Evolutionary conservation across 2,797 vertebrate genomes (phyloP), one percentile per base, ranked within the genome.

Genomic region (Paedocypris micromegethes): DNA sequence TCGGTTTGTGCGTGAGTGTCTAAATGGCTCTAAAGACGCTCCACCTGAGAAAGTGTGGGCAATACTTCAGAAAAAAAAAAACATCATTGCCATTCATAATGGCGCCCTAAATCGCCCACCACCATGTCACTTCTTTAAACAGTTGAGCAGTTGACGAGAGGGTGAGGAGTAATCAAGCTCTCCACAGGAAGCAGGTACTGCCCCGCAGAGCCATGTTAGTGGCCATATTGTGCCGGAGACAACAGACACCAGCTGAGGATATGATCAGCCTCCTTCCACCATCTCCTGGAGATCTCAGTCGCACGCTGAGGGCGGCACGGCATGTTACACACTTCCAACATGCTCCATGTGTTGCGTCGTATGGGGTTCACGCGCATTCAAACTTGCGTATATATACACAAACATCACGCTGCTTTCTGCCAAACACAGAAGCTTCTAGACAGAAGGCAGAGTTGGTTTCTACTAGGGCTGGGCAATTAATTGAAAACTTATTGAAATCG

Each of bases 141-240:
- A 62, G 64, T 49, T 61, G 58, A 71, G 63, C 47, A 51, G 62
- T 71, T 72, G 69, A 71, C 70, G 68, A 44, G 72, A 44, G 58
- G 67, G 75, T 75, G 52, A 74, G 62, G 63, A 65, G 76, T 73
- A 79, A 81, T 80, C 76, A 80, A 76, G 67, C 68, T 61, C 62
- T 2, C 75, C 5, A 51, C 47, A 3, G 77, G 80, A 67, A 75
- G 60, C 40, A 23, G 64, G 41, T 75, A 55, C 64, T 59, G 23
- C 64, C 74, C 75, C 57, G 72, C 57, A 40, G 75, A 65, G 70
- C 61, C 69, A 46, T 40, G 65, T 64, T 61, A 68, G 63, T 6
- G 40, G 66, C 79, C 75, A 70, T 71, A 74, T 75, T 73, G 76
- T 71, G 69, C 58, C 47, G 57, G 73, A 58, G 68, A 64, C 65